Base-by-base conservation (phyloP, 2,888 invertebrate species). In the Hedya salicella region DNA sequence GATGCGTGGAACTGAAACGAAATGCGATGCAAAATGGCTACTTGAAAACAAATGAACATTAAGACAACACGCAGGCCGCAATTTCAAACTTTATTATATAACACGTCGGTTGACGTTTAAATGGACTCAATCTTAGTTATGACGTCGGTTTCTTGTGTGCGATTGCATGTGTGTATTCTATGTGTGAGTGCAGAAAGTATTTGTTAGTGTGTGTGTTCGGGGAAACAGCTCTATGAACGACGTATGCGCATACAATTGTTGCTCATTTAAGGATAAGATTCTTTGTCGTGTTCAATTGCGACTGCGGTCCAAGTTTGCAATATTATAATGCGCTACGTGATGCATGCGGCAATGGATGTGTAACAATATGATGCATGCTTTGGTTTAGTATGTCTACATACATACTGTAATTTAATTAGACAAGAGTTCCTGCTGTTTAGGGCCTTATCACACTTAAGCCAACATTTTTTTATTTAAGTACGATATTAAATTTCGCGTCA, bases 231-330 rank as follows among this genome's bases (percentile, higher is more conserved):
- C 1, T 25, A 4, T 0, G 0, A 6, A 6, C 25, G 17, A 4
- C 57, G 57, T 46, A 17, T 46, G 57, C 57, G 57, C 57, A 57
- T 57, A 3, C 17, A 32, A 19, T 36, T 44, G 30, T 30, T 44
- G 8, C 16, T 57, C 32, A 46, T 32, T 46, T 46, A 32, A 57
- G 32, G 17, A 57, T 57, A n/a, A 17, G 25, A 56, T 11, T 36
- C 9, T 11, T 36, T 0, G 9, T 1, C 9, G 9, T n/a, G 19
- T 39, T 9, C 2, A 3, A 30, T 39, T 21, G 9, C 1, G 6
- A 40, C 14, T 14, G 19, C n/a, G n/a, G n/a, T n/a, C 11, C n/a
- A 11, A 21, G n/a, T 17, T 36, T 13, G 17, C 19, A 21, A n/a
- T 9, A 17, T 13, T 19, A 17, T 44, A 6, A 25, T 25, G 4